phyloP scores from a whole-genome alignment of 2,797 vertebrate genomes.

The Cygnus olor region DNA sequence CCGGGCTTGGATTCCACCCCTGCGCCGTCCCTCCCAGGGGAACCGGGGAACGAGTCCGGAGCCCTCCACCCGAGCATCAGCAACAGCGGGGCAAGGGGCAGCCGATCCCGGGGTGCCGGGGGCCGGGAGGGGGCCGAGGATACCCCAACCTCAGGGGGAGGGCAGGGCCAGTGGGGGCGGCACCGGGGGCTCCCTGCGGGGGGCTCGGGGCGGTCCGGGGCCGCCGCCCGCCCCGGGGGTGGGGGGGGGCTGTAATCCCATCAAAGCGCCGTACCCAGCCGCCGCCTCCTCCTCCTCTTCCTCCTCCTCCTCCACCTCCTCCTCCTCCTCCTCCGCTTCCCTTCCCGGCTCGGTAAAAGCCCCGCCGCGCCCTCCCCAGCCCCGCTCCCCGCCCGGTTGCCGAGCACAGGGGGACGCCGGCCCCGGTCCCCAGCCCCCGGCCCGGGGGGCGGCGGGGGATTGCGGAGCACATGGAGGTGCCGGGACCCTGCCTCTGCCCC shows the following conservation, averaged over 20 bases:
- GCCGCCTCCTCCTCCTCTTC: neutral
- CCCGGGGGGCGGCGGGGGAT: neutral
- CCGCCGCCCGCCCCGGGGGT: slow-evolving; percentile 33
- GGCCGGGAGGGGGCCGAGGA: neutral
- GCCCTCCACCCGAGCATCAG: too few species aligned
- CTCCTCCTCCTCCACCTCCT: neutral
- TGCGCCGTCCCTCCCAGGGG: neutral
- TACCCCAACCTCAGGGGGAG: too few species aligned
- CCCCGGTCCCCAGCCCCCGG: slow-evolving; percentile 3
- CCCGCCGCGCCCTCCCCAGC: neutral
- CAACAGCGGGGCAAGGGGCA: neutral
- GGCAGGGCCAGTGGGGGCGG: neutral
- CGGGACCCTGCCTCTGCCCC: neutral
- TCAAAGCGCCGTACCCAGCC: slow-evolving; percentile 34
- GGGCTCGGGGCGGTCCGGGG: neutral
- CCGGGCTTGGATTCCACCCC: neutral
- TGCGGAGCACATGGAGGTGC: slow-evolving; percentile 79
- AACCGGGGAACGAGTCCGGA: neutral
- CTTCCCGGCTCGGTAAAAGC: neutral
- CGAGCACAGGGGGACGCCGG: neutral
- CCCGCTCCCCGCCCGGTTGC: neutral
- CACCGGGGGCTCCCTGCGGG: neutral
- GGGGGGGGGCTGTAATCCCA: slow-evolving; percentile 58
- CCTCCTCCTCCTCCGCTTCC: neutral
- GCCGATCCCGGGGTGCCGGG: accelerated